Conservation (phyloP, 2,113 vertebrate genomes). For the Etia nguti region DNA sequence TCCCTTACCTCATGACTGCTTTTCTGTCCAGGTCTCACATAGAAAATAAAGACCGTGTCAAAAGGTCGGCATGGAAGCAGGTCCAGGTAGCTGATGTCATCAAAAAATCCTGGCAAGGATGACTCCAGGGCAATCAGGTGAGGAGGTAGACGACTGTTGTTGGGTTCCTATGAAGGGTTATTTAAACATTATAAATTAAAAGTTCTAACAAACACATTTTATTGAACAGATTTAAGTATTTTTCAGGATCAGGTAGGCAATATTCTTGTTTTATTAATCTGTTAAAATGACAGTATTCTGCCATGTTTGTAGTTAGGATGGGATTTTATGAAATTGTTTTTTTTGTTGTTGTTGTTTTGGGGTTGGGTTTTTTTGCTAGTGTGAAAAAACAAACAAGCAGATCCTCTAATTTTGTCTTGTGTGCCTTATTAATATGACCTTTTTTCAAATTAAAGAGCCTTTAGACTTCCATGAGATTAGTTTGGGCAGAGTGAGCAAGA, state of each 20-base stretch:
- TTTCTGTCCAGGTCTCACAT: conserved; percentile 93
- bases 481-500: background rate
- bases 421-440: background rate
- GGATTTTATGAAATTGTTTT: background rate
- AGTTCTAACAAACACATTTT: background rate
- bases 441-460: background rate
- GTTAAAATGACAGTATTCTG: background rate
- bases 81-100: conserved; percentile 92
- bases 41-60: conserved; percentile 96
- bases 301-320: background rate
- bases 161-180: conserved; percentile 78
- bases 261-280: too few species aligned
- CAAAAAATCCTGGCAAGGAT: conserved; percentile 87
- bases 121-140: conserved; percentile 94
- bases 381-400: background rate
- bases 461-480: background rate
- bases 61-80: conserved; percentile 91
- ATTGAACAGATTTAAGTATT: background rate
- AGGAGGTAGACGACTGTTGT: conserved; percentile 94
- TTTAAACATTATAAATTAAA: background rate
- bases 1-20: conserved; percentile 84
- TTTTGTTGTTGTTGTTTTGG: too few species aligned
- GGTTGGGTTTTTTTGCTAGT: background rate
- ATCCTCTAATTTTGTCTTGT: background rate
- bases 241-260: background rate